These are phyloP conservation scores for Drosophila rellima DNA, from an alignment of 2,888 invertebrate genomes.

Conservation along the genomic window DNA sequence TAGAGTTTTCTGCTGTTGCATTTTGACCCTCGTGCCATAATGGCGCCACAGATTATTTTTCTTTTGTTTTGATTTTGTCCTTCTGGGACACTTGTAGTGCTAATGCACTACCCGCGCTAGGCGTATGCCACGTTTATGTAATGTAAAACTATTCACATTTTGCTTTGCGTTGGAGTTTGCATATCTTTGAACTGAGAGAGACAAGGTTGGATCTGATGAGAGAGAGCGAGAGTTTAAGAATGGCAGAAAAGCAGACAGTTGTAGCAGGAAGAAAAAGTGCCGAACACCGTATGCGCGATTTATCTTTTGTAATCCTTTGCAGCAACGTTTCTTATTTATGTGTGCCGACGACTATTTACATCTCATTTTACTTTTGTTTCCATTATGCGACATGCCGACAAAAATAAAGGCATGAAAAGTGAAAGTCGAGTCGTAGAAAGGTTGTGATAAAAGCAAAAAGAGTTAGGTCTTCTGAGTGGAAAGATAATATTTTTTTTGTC, in stretches of 20 bases:
- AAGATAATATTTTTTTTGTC: neutral
- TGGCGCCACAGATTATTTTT: slow-evolving; percentile 36
- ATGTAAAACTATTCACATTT: slow-evolving; percentile 53
- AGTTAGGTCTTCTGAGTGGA: neutral
- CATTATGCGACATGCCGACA: slow-evolving; percentile 47
- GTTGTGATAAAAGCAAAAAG: slow-evolving; percentile 13
- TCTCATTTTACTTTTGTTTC: slow-evolving; percentile 23
- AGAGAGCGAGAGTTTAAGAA: slow-evolving; percentile 4
- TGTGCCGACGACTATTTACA: slow-evolving; percentile 42
- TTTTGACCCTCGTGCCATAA: slow-evolving; percentile 11
- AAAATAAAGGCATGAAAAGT: slow-evolving; percentile 68
- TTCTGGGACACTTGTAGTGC: slow-evolving; percentile 4
- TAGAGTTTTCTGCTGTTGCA: slow-evolving; percentile 1
- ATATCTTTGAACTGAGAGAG: slow-evolving; percentile 1
- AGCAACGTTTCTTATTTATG: slow-evolving; percentile 59
- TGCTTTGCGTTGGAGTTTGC: slow-evolving; percentile 49
- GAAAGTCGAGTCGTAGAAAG: slow-evolving; percentile 52
- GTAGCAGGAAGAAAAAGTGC: slow-evolving; percentile 16
- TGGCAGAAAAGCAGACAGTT: slow-evolving; percentile 9
- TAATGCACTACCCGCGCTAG: neutral
- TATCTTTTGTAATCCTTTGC: slow-evolving; percentile 54
- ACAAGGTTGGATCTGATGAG: too few species aligned
- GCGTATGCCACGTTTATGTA: slow-evolving; percentile 41
- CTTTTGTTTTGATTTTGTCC: slow-evolving; percentile 41
- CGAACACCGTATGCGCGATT: slow-evolving; percentile 54